A percentile compares a stretch with the other conserved stretches of the same genome.
phyloP scores from a whole-genome alignment of 2,113 vertebrate genomes.

The Vulpes ferrilata region DNA sequence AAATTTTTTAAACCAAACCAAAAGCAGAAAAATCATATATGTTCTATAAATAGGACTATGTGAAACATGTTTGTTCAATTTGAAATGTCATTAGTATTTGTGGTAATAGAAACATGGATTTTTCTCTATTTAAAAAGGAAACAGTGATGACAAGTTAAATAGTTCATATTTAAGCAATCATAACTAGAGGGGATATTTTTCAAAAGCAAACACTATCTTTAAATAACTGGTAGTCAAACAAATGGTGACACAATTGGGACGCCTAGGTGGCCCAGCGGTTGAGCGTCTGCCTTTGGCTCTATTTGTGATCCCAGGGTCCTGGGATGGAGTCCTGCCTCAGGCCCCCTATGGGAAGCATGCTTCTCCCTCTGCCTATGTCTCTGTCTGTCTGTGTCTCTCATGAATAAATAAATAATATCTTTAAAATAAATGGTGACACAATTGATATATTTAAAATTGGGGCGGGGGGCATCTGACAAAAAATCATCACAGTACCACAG shows the following conservation, averaged over 20 bases:
- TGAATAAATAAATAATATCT: no score
- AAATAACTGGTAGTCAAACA: conserved; percentile 60
- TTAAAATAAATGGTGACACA: conserved; percentile 35
- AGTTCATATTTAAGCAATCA: neutral
- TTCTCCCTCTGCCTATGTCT: no score
- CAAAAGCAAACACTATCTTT: neutral
- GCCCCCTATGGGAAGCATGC: no score
- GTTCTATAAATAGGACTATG: neutral
- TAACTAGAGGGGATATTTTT: conserved; percentile 41
- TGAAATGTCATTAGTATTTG: conserved; percentile 12
- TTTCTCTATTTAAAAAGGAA: neutral
- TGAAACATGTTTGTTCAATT: neutral
- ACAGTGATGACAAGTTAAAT: conserved; percentile 15
- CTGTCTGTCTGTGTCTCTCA: no score
- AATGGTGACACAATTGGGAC: neutral
- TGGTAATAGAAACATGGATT: conserved; percentile 8
- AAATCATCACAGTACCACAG: neutral
- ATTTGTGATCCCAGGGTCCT: no score
- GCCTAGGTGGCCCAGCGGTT: no score
- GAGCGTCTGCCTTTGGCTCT: no score
- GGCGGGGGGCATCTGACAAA: neutral
- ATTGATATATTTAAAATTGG: neutral
- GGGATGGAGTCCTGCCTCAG: no score
- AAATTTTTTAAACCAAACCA: conserved; percentile 3
- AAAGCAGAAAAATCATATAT: conserved; percentile 3